Base-by-base conservation (phyloP, 2,797 vertebrate genomes). In the Acrossocheilus wenchowensis region DNA sequence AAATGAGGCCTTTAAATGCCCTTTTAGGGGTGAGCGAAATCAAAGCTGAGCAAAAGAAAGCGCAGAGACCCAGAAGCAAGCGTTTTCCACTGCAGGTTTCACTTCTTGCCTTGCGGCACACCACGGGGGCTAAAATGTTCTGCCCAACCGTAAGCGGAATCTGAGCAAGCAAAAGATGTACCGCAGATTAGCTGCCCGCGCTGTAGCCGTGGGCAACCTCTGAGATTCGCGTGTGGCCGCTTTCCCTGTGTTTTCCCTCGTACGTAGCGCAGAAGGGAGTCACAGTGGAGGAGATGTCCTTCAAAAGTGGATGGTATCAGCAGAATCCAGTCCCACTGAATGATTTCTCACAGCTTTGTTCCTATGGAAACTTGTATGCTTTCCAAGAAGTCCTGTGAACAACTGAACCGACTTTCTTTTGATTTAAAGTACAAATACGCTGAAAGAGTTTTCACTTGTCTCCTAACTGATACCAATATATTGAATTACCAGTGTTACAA, bases 41-140 rank as follows among this genome's bases (percentile, higher is more conserved):
- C 77, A 89, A 85, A 83, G 80, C 39, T 79, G 66, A 64, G 30
- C 64, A 62, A 86, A 69, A 85, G 36, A 80, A 75, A 87, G 84
- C 41, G 21, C 48, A 54, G 36, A 88, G 45, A 86, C 69, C 64
- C 21, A 23, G 71, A 86, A 64, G 86, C 54, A 30, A 78, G 52
- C 17, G 17, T 72, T 64, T 78, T 87, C 83, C 82, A 72, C 71
- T 39, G 74, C 82, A 82, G 91, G 92, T 85, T 91, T 93, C 90
- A 90, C 78, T 91, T 92, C 48, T 90, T 95, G 95, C 95, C 95
- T 94, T 91, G 91, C 92, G 92, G 88, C 94, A 95, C 93, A 94
- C 95, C 93, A 91, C 95, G 93, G 95, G 94, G 94, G 94, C 93
- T 94, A 94, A 95, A 96, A 93, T 90, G 92, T 93, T 96, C 93